Evolutionary conservation across 2,113 vertebrate genomes (phyloP).

Genomic region (Acrocephalus kingi): DNA sequence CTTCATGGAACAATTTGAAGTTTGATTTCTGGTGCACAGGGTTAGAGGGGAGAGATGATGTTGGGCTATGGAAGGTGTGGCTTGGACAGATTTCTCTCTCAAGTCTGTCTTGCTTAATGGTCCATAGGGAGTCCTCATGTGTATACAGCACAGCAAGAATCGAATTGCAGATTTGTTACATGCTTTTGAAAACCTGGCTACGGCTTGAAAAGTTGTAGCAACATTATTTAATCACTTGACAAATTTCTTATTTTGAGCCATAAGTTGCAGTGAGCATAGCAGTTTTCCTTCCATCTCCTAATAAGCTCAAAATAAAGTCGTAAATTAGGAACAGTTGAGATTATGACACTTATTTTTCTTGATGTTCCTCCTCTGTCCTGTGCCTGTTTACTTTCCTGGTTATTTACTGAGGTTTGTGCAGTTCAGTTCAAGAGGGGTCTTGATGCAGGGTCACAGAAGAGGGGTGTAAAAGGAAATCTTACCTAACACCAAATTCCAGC

Average conservation of each 20-base stretch:
- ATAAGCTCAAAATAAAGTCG: not conserved
- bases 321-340: not conserved
- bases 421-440: not conserved
- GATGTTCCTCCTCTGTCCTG: not conserved
- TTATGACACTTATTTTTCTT: not conserved
- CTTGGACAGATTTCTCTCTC: not conserved
- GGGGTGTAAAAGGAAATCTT: not conserved
- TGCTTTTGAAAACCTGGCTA: not conserved
- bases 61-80: not conserved
- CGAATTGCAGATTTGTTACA: not conserved
- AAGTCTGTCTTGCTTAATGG: not conserved
- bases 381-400: not conserved
- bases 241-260: not conserved
- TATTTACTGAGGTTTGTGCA: not conserved
- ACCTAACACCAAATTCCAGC: not conserved
- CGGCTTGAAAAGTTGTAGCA: not conserved
- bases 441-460: not conserved
- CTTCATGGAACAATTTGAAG: not conserved
- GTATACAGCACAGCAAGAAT: not conserved
- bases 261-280: not conserved
- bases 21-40: not conserved
- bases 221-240: not conserved
- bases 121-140: not conserved
- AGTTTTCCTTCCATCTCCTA: not conserved
- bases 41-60: not conserved